A percentile compares a stretch with the other conserved stretches of the same genome.
phyloP scores from a whole-genome alignment of 2,888 invertebrate species.

The Mesopsocus fuscifrons region DNA sequence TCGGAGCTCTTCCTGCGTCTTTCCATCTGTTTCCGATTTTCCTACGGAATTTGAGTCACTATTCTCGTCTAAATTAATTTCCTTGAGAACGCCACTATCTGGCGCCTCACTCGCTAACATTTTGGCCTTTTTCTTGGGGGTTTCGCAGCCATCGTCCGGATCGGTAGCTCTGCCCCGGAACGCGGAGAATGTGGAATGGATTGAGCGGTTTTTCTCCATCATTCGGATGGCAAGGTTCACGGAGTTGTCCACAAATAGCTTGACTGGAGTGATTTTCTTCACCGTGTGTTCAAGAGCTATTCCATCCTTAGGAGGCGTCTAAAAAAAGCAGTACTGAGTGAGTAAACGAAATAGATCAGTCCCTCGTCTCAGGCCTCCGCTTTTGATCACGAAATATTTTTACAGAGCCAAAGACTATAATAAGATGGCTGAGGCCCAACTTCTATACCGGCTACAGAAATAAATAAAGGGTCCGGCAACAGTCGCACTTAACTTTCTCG shows the following conservation, averaged over 20 bases:
- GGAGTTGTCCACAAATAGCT: background rate
- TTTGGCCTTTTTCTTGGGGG: background rate
- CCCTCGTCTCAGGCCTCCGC: too few species aligned
- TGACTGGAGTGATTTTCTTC: background rate
- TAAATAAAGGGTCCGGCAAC: too few species aligned
- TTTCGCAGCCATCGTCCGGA: background rate
- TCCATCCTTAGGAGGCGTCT: background rate
- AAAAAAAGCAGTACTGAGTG: too few species aligned
- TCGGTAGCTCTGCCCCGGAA: background rate
- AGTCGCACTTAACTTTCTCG: too few species aligned
- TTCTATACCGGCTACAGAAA: too few species aligned
- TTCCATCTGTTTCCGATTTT: background rate
- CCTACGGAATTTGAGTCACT: background rate
- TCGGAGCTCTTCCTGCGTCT: background rate
- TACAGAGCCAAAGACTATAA: too few species aligned
- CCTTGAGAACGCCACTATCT: background rate
- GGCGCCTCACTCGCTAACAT: background rate
- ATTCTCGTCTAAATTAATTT: constrained; percentile 6
- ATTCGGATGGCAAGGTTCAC: background rate
- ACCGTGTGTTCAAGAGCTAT: background rate
- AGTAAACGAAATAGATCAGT: too few species aligned
- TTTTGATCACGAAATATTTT: too few species aligned
- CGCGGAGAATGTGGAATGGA: constrained; percentile 1
- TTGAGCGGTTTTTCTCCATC: background rate
- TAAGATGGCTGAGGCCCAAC: too few species aligned